Base-by-base conservation (phyloP, 37 sponge, comb jelly and placozoan genomes). In the Geodia barretti region DNA sequence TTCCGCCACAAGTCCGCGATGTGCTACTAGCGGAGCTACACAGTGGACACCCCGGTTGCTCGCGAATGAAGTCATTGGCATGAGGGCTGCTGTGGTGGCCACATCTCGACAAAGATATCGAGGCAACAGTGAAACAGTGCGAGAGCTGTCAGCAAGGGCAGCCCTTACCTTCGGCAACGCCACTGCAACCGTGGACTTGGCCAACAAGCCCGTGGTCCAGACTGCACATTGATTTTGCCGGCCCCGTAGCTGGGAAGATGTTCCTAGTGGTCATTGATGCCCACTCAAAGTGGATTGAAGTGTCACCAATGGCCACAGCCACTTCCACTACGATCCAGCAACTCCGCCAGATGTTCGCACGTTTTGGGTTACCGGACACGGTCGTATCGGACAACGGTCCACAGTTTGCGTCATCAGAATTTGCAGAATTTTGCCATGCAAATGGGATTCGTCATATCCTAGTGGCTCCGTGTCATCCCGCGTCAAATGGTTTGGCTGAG, bases 81-180 rank as follows among this genome's bases (percentile, higher is more conserved):
- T 75, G 77, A 67, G 74, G 35, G 24, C 39, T 75, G 23, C 41
- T 87, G 62, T 87, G 88, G 82, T 87, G 82, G 82, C 82, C 82
- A 34, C 42, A 64, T 30, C 21, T 81, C 21, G 82, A 75, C 35
- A 23, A 39, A 41, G 62, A 76, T 20, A 75, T 87, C 38, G 86
- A 85, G 32, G 42, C 70, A 25, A 40, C 36, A n/a, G 79, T 85
- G 9, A 5, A 41, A 31, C 21, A 60, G 7, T 85, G 86, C 28
- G 23, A 26, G 9, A 21, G 20, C 17, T 84, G 85, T 42, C 85
- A 75, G 32, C 39, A 31, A 17, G 23, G 9, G 4, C 31, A 60
- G 42, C 26, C 66, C 3, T 38, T 39, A 43, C 85, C 85, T 7
- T 70, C 71, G 1, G 34, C 34, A 68, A 72, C 85, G 4, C 63